These are phyloP conservation scores for Thysanoteuthis rhombus DNA, from an alignment of 2,888 invertebrate genomes.

Conservation along the genomic window DNA sequence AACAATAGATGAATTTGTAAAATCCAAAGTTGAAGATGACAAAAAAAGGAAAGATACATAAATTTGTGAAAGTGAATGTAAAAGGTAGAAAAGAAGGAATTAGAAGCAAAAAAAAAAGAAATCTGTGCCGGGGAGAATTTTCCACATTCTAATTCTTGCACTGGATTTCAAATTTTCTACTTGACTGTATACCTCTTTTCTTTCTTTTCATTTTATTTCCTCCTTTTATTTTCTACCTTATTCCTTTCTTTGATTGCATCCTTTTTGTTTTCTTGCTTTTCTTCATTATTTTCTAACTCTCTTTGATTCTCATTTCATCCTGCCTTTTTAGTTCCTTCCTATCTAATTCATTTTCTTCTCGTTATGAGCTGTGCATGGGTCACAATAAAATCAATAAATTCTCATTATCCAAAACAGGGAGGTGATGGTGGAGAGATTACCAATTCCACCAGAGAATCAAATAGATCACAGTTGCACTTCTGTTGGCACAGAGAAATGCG, in stretches of 20 bases:
- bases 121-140: too few relatives aligned
- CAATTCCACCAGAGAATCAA: slow-evolving; percentile 12
- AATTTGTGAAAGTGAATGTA: too few relatives aligned
- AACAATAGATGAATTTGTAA: too few relatives aligned
- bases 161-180: too few relatives aligned
- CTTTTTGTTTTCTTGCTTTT: not conserved
- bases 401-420: not conserved
- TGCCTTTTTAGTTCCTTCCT: not conserved
- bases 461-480: slow-evolving; percentile 12
- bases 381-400: not conserved
- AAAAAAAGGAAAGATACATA: too few relatives aligned
- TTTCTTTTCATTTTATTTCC: not conserved
- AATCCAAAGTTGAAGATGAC: too few relatives aligned
- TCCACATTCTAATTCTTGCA: too few relatives aligned
- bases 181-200: not conserved
- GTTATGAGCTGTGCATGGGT: not conserved
- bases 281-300: not conserved
- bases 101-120: too few relatives aligned
- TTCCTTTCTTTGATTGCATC: not conserved
- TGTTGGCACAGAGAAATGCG: not conserved
- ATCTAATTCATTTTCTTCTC: slow-evolving; percentile 12
- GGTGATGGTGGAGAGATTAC: not conserved
- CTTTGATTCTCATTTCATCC: not conserved
- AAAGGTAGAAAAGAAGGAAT: too few relatives aligned
- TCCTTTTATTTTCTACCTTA: not conserved